Evolutionary conservation across 2,797 vertebrate genomes (phyloP).

Genomic region (Oreonectes daqikongensis): DNA sequence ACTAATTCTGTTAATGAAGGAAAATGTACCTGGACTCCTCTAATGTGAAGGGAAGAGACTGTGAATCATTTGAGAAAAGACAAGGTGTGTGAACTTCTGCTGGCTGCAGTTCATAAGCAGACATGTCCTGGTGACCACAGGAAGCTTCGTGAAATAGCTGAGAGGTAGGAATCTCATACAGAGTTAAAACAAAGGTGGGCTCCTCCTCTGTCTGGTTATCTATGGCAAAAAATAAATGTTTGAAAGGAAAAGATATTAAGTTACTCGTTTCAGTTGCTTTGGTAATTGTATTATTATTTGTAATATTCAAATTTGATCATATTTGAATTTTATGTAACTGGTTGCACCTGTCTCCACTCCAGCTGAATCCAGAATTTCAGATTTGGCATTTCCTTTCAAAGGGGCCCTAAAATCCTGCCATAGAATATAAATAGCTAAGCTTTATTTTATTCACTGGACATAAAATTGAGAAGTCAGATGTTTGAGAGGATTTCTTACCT

Average conservation of each 20-base stretch:
- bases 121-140: constrained; percentile 9
- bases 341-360: neutral
- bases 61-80: neutral
- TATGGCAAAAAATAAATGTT: neutral
- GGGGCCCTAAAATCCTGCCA: neutral
- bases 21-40: constrained; percentile 39
- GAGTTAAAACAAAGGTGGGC: constrained; percentile 61
- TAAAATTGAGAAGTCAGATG: neutral
- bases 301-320: too few species aligned
- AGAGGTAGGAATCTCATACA: constrained; percentile 58
- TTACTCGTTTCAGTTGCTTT: too few species aligned
- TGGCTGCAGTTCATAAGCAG: constrained; percentile 9
- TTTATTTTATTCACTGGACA: neutral
- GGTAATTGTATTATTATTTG: too few species aligned
- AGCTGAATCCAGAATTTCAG: constrained; percentile 6
- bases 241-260: too few species aligned
- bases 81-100: constrained; percentile 21
- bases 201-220: constrained; percentile 40
- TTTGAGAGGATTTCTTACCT: constrained; percentile 11
- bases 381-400: neutral
- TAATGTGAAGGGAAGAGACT: constrained; percentile 5
- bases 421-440: neutral
- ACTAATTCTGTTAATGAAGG: neutral
- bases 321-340: neutral
- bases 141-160: constrained; percentile 21